Percentiles rank a stretch among this genome's conserved stretches.
These are phyloP conservation scores for Salvelinus namaycush DNA, from an alignment of 2,113 vertebrate species.

Conservation along the genomic window DNA sequence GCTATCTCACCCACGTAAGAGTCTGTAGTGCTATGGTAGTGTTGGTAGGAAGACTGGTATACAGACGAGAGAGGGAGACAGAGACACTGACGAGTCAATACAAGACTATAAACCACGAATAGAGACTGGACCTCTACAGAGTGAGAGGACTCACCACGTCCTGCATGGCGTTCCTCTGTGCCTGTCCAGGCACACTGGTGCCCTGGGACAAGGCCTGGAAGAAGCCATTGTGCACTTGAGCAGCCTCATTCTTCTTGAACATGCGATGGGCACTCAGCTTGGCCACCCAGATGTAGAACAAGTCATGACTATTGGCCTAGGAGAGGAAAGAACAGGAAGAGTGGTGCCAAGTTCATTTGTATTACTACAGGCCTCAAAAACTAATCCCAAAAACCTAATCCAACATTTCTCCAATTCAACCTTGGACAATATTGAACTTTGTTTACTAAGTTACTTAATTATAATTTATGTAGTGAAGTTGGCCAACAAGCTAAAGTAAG, in stretches of 20 bases:
- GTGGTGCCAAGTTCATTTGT: neutral
- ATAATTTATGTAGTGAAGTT: neutral
- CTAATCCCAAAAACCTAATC: neutral
- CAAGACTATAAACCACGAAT: neutral
- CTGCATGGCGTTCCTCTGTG: slow-evolving; percentile 55
- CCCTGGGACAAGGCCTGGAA: slow-evolving; percentile 65
- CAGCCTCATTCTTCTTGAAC: slow-evolving; percentile 73
- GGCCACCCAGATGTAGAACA: slow-evolving; percentile 88
- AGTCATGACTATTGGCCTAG: slow-evolving; percentile 85
- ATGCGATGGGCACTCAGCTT: slow-evolving; percentile 85
- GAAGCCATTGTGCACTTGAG: slow-evolving; percentile 70
- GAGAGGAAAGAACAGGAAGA: neutral
- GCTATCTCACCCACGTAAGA: slow-evolving; percentile 31
- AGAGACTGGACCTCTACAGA: neutral
- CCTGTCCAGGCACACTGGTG: slow-evolving; percentile 31
- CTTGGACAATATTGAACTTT: neutral
- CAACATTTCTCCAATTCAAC: neutral
- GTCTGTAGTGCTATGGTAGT: slow-evolving; percentile 54
- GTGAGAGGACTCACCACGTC: slow-evolving; percentile 52
- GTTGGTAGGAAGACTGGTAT: neutral
- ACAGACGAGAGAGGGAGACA: neutral
- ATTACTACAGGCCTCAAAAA: neutral
- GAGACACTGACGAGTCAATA: neutral
- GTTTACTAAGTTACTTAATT: neutral
- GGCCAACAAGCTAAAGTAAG: neutral